Evolutionary conservation across 2,113 vertebrate genomes (phyloP).

Genomic region (Callorhinus ursinus): DNA sequence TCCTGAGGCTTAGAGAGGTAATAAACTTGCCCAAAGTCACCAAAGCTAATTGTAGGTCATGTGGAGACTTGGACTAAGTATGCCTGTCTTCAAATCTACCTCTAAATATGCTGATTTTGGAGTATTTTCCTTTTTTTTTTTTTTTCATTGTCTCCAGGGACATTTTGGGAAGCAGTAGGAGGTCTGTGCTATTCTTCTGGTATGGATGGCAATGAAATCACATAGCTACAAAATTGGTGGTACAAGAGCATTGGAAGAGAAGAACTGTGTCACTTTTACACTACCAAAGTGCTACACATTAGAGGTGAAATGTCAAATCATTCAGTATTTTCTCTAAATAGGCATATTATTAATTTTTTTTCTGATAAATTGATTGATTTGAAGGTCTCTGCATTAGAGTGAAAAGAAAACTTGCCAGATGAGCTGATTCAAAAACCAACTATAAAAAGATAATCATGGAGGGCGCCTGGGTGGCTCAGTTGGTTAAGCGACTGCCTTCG

Average conservation of each 20-base stretch:
- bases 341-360: background rate
- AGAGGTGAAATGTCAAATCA: background rate
- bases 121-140: background rate
- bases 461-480: too few relatives aligned
- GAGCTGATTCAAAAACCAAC: background rate
- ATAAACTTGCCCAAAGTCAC: background rate
- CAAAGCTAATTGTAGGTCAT: background rate
- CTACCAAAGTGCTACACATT: background rate
- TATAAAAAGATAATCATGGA: background rate
- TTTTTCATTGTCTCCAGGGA: background rate
- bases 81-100: background rate
- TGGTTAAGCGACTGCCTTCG: too few relatives aligned
- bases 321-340: background rate
- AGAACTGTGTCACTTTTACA: background rate
- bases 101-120: background rate
- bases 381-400: background rate
- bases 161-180: background rate
- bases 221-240: background rate
- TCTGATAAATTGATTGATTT: background rate
- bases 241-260: background rate
- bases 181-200: background rate
- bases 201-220: background rate
- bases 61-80: background rate
- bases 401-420: background rate
- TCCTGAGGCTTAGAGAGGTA: background rate